These are phyloP conservation scores for Tetramorium parvispinum DNA, from an alignment of 1,140 invertebrate genomes.

Conservation along the genomic window DNA sequence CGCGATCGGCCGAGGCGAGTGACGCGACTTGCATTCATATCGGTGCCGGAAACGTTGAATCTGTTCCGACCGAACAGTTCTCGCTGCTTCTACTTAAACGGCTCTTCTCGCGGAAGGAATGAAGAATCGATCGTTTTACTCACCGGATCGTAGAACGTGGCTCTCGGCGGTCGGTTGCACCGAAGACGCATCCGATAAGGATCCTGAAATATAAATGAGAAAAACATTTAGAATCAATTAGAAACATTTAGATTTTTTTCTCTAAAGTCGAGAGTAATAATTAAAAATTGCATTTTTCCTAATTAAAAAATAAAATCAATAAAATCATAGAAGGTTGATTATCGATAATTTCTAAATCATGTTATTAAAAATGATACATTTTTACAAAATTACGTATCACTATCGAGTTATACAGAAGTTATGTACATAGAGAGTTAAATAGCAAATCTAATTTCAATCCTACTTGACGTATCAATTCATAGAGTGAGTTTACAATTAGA, in stretches of 20 bases:
- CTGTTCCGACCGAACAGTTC: slow-evolving; percentile 33
- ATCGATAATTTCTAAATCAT: not conserved
- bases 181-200: not conserved
- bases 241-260: not conserved
- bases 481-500: slow-evolving; percentile 18
- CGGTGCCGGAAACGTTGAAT: slow-evolving; percentile 42
- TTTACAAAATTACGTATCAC: not conserved
- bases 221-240: not conserved
- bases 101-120: not conserved
- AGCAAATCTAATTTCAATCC: slow-evolving; percentile 8
- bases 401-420: not conserved
- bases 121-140: not conserved
- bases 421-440: not conserved
- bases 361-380: not conserved
- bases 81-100: slow-evolving; percentile 31
- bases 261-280: not conserved
- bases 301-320: not conserved
- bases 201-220: not conserved
- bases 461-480: slow-evolving; percentile 20
- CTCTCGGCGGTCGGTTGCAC: not conserved
- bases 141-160: not conserved
- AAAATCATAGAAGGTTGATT: not conserved
- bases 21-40: slow-evolving; percentile 33
- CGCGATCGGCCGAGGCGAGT: slow-evolving; percentile 15
- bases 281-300: not conserved